A percentile compares a stretch with the other conserved stretches of the same genome.
Conservation (phyloP, 2,113 vertebrate species). For the Ceratotherium simum region DNA sequence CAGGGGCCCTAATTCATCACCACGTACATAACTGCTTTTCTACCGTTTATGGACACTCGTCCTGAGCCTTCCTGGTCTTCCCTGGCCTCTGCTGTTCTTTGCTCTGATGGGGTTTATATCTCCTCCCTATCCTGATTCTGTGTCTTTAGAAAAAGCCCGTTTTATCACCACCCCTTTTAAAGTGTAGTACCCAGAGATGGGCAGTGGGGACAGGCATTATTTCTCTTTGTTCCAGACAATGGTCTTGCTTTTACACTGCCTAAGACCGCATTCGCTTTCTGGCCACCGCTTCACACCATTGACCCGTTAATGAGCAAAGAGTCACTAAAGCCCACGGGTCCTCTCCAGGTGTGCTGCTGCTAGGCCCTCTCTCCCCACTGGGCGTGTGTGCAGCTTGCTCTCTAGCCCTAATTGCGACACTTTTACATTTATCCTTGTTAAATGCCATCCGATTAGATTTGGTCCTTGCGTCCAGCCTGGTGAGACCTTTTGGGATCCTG, state of each 20-base stretch:
- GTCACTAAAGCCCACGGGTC: neutral
- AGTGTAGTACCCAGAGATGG: neutral
- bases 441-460: slow-evolving; percentile 39
- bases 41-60: neutral
- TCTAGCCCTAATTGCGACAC: neutral
- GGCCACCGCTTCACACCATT: neutral
- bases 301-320: neutral
- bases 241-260: neutral
- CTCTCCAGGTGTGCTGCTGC: neutral
- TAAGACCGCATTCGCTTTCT: neutral
- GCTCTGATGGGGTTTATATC: neutral
- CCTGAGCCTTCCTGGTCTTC: neutral
- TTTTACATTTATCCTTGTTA: slow-evolving; percentile 43
- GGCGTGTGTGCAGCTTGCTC: neutral
- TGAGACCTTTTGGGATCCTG: slow-evolving; percentile 23
- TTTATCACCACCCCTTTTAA: neutral
- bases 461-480: neutral
- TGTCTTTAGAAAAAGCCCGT: neutral
- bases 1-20: neutral
- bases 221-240: neutral
- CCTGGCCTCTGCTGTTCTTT: neutral
- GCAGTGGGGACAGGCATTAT: neutral
- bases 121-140: neutral
- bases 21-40: neutral
- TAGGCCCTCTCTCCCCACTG: neutral